Base-by-base conservation (phyloP, 2,113 vertebrate genomes). In the Mormoops blainvillei region DNA sequence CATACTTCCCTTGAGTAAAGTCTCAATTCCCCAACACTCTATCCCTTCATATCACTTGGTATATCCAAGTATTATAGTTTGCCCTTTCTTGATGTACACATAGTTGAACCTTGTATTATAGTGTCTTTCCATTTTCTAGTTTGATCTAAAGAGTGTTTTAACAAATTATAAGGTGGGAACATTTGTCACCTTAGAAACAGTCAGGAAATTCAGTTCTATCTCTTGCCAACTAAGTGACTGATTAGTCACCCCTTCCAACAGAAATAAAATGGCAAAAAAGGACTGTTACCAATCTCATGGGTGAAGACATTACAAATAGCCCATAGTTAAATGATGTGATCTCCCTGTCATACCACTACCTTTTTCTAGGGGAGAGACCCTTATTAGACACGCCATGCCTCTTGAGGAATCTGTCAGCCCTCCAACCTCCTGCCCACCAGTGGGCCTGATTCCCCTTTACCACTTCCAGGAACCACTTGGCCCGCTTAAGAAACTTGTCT, bases 101-200 rank as follows among this genome's bases (percentile, higher is more conserved):
- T 48, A 5, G 76, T 82, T 67, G n/a, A 81, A 33, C 33, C 24
- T 76, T 54, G 16, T 2, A 12, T 68, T 54, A 4, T 2, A 5
- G 6, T 41, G n/a, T 43, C 5, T 28, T 77, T 50, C n/a, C 54
- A 31, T 68, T 48, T 82, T 56, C 63, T 77, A 68, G 6, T 43
- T 68, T 88, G 58, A 73, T 45, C 45, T 28, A 52, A 81, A 76
- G 67, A 71, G 52, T 52, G 4, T 87, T 93, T 82, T 67, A n/a
- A 76, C 19, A 50, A 50, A 81, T 85, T 50, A 73, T 13, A 31
- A 43, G 12, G 28, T 52, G 43, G 43, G n/a, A 4, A 0, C 80
- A n/a, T 77, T 92, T 86, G 38, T 84, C 54, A 22, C 24, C n/a
- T 88, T 65, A 88, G 54, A 85, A 81, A 77, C 13, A 50, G 28